A percentile compares a stretch with the other conserved stretches of the same genome.
These are phyloP conservation scores for Turnix velox DNA, from an alignment of 2,113 vertebrate genomes.

Conservation along the genomic window DNA sequence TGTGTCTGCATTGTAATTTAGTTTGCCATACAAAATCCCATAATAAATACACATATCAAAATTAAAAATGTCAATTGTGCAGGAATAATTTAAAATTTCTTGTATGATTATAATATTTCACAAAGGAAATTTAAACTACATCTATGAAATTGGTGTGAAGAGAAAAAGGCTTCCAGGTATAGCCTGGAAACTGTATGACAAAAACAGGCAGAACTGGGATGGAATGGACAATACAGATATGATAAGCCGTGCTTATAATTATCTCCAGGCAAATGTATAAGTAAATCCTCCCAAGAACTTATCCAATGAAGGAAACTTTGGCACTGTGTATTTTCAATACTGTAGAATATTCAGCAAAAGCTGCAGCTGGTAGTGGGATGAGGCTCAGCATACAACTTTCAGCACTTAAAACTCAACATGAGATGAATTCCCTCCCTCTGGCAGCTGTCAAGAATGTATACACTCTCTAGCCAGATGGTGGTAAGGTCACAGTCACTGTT, in stretches of 20 bases:
- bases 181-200: neutral
- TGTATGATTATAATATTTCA: neutral
- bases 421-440: neutral
- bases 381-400: neutral
- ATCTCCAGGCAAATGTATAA: neutral
- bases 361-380: neutral
- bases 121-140: neutral
- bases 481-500: neutral
- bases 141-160: neutral
- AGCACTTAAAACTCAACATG: neutral
- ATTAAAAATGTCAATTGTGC: neutral
- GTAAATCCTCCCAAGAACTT: neutral
- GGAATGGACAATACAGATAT: neutral
- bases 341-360: neutral
- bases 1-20: neutral
- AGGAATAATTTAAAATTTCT: neutral
- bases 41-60: neutral
- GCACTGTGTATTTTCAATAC: fast-evolving
- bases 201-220: neutral
- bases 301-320: neutral
- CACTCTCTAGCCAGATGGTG: neutral
- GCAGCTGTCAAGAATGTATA: neutral
- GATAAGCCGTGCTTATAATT: neutral
- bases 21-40: neutral
- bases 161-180: neutral